Evolutionary conservation across 2,888 invertebrate species (phyloP).

Genomic region (Papilio elwesi): DNA sequence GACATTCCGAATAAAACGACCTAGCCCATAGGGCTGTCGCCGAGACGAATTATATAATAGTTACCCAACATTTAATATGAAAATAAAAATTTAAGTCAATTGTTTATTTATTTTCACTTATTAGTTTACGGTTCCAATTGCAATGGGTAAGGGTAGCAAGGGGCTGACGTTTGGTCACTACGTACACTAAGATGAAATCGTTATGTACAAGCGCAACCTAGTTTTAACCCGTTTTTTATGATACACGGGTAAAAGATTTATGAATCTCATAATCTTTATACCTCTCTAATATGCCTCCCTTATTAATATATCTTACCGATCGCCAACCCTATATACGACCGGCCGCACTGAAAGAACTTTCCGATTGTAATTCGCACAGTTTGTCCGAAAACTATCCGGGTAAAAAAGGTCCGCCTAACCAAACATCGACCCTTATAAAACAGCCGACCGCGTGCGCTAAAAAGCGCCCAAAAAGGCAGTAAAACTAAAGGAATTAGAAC

Average conservation of each 20-base stretch:
- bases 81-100: neutral
- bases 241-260: neutral
- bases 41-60: neutral
- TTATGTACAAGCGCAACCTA: too few relatives aligned
- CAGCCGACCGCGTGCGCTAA: constrained; percentile 65
- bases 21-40: constrained; percentile 20
- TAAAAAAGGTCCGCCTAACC: constrained; percentile 83
- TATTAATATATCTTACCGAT: constrained; percentile 38
- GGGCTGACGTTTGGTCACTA: too few relatives aligned
- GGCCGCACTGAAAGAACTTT: constrained; percentile 63
- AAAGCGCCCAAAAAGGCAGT: constrained; percentile 82
- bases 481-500: constrained; percentile 83
- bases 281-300: neutral
- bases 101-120: too few relatives aligned
- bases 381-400: constrained; percentile 74
- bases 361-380: constrained; percentile 69
- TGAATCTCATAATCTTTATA: neutral
- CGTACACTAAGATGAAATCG: too few relatives aligned
- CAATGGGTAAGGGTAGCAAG: too few relatives aligned
- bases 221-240: too few relatives aligned
- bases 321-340: constrained; percentile 37
- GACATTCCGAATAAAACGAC: constrained; percentile 40
- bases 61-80: neutral
- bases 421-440: constrained; percentile 82
- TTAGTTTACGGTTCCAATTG: too few relatives aligned